These are phyloP conservation scores for Ahaetulla prasina DNA, from an alignment of 2,113 vertebrate species.

Conservation along the genomic window DNA sequence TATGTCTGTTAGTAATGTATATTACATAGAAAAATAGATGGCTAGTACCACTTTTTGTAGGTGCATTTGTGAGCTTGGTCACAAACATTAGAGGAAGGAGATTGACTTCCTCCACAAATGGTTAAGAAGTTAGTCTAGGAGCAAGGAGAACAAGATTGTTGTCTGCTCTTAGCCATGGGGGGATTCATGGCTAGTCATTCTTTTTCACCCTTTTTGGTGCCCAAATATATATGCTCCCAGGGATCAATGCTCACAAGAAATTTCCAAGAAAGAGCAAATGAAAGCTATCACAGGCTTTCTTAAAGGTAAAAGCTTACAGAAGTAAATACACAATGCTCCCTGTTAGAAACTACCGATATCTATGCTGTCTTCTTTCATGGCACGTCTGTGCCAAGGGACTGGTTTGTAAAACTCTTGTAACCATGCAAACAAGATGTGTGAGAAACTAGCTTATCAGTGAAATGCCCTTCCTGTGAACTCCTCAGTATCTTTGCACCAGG, in stretches of 20 bases:
- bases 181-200: not conserved
- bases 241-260: not conserved
- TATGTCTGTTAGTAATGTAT: not conserved
- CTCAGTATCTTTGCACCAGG: not conserved
- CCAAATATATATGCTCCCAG: not conserved
- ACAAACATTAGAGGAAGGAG: not conserved
- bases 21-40: not conserved
- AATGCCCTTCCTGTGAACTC: not conserved
- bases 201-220: not conserved
- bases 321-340: not conserved
- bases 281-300: not conserved
- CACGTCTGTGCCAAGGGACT: not conserved
- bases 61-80: not conserved
- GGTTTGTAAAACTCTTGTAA: not conserved
- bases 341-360: not conserved
- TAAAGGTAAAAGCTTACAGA: not conserved
- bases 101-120: not conserved
- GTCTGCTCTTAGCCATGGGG: not conserved
- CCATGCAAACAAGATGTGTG: not conserved
- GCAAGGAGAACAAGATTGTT: not conserved
- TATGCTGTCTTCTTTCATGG: not conserved
- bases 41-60: not conserved
- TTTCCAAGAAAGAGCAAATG: not conserved
- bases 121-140: not conserved
- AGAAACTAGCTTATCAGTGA: not conserved